phyloP scores from a whole-genome alignment of 2,888 invertebrate species.

The Callimorpha dominula region DNA sequence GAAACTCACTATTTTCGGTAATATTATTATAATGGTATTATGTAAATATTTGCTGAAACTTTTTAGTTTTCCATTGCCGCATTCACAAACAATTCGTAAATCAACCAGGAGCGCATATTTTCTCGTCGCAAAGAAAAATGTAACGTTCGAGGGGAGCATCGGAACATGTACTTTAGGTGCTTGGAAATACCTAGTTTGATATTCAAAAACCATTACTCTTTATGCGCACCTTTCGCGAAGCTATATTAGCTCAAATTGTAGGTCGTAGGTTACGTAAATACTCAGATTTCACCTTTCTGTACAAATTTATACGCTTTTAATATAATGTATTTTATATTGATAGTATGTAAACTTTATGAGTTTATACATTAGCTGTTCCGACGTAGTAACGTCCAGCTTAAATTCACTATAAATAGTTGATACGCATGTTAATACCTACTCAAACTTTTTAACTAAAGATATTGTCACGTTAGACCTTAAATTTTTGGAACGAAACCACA shows the following conservation, averaged over 20 bases:
- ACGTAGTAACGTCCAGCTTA: conserved; percentile 24
- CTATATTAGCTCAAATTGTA: conserved; percentile 57
- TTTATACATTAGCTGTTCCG: conserved; percentile 23
- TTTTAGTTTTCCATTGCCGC: conserved; percentile 35
- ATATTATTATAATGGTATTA: background rate
- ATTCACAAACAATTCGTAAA: conserved; percentile 53
- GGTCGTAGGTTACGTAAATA: conserved; percentile 33
- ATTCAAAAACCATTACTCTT: conserved; percentile 61
- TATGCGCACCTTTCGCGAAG: conserved; percentile 48
- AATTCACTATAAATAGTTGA: conserved; percentile 19
- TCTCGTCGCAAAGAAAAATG: conserved; percentile 61
- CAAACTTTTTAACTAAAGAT: conserved; percentile 18
- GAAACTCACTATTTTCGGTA: conserved; percentile 26
- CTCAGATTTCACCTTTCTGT: conserved; percentile 23
- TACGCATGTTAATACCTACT: conserved; percentile 23
- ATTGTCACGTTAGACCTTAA: conserved; percentile 1
- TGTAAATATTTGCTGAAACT: background rate
- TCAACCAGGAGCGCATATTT: conserved; percentile 49
- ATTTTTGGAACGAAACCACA: conserved; percentile 24
- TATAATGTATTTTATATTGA: conserved; percentile 14
- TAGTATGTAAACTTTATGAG: conserved; percentile 35
- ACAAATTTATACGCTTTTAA: conserved; percentile 30
- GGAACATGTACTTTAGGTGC: conserved; percentile 49
- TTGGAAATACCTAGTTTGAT: conserved; percentile 52
- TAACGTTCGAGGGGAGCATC: conserved; percentile 56